Evolutionary conservation across 2,113 vertebrate species (phyloP).

Genomic region (Mesitornis unicolor): DNA sequence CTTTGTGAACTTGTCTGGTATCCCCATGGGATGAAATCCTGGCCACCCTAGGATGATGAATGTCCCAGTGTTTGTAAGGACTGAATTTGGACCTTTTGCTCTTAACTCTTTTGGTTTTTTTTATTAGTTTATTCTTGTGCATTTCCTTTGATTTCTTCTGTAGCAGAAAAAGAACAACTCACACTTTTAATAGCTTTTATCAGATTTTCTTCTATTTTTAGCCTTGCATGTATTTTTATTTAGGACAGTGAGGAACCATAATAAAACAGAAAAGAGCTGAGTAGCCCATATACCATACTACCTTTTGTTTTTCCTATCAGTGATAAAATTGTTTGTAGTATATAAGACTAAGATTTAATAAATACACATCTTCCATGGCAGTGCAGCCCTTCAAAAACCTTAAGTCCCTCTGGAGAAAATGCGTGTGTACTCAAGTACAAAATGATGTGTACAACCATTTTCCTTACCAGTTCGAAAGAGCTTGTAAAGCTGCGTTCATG

Average conservation of each 20-base stretch:
- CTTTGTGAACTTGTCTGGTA: background rate
- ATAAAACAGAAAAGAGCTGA: background rate
- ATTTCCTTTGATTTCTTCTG: background rate
- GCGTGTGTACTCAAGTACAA: background rate
- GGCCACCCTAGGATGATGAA: background rate
- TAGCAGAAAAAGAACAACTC: background rate
- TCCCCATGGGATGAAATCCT: background rate
- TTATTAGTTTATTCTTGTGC: background rate
- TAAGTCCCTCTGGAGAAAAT: background rate
- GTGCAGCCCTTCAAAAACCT: background rate
- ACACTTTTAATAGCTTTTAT: background rate
- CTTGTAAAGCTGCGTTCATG: conserved; percentile 98
- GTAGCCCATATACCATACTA: background rate
- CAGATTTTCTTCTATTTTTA: background rate
- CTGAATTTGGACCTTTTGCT: background rate
- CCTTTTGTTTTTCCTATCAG: background rate
- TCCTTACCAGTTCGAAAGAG: conserved; percentile 96
- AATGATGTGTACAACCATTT: background rate
- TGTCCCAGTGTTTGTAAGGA: background rate
- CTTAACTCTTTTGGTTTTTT: background rate
- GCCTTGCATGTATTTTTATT: background rate
- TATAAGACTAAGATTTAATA: background rate
- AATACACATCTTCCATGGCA: background rate
- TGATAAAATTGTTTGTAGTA: background rate
- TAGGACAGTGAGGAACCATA: background rate